These are phyloP conservation scores for Lapara coniferarum DNA, from an alignment of 2,888 invertebrate species.

Conservation along the genomic window DNA sequence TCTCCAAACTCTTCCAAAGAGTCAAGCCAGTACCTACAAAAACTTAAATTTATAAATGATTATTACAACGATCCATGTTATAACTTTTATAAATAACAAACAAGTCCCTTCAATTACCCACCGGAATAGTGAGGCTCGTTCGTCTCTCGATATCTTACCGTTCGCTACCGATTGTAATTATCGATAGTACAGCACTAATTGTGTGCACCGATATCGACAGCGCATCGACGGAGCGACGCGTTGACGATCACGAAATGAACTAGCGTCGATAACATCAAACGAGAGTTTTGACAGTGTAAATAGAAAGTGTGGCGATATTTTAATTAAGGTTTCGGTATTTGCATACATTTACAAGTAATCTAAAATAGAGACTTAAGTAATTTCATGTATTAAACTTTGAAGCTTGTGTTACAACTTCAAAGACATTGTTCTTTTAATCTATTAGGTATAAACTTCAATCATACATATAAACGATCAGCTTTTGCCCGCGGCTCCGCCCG, in stretches of 20 bases:
- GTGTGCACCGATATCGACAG: constrained; percentile 58
- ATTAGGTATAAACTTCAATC: no score
- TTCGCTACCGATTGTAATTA: constrained; percentile 70
- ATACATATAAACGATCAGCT: no score
- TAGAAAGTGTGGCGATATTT: constrained; percentile 13
- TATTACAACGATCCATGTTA: background rate
- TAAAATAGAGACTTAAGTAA: no score
- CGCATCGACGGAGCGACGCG: constrained; percentile 35
- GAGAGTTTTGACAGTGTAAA: constrained; percentile 22
- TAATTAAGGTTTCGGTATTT: background rate
- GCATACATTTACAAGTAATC: no score
- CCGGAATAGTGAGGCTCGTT: constrained; percentile 12
- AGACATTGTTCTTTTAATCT: no score
- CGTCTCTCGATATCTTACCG: constrained; percentile 43
- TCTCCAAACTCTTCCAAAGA: no score
- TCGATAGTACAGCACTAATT: constrained; percentile 73
- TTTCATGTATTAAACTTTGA: no score
- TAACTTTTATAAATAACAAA: constrained; percentile 27
- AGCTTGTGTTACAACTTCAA: no score
- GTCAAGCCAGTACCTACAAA: no score
- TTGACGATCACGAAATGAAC: constrained; percentile 51
- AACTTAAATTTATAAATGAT: background rate
- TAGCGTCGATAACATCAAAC: constrained; percentile 39
- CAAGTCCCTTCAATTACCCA: constrained; percentile 26
- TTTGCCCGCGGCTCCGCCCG: no score